Percentiles rank a stretch among this genome's conserved stretches.
phyloP scores from a whole-genome alignment of 2,113 vertebrate genomes.

The Tretioscincus oriximinensis region DNA sequence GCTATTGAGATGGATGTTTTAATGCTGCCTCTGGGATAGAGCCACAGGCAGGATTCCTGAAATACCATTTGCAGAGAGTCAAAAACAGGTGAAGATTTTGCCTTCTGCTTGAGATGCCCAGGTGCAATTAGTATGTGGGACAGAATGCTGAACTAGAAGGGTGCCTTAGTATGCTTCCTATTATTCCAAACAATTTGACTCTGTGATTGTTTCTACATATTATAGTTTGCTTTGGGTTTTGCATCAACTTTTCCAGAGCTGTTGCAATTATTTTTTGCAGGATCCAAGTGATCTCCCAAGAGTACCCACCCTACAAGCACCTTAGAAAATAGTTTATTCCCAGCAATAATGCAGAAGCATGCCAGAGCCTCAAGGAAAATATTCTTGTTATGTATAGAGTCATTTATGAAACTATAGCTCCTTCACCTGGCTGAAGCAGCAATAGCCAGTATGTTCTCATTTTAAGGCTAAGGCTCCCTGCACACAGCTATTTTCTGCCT shows the following conservation, averaged over 20 bases:
- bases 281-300: neutral
- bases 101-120: no score
- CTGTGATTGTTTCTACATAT: neutral
- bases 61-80: no score
- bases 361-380: slow-evolving; percentile 28
- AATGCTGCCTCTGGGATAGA: no score
- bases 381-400: slow-evolving; percentile 21
- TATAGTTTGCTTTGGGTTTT: neutral
- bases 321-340: neutral
- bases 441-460: slow-evolving; percentile 5
- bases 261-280: neutral
- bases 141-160: no score
- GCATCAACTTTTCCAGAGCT: neutral
- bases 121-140: no score
- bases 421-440: slow-evolving; percentile 62
- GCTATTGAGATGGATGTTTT: no score
- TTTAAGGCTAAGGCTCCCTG: slow-evolving; percentile 1
- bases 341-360: slow-evolving; percentile 35
- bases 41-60: no score
- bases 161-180: neutral
- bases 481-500: no score
- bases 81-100: no score
- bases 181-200: neutral
- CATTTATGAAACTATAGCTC: slow-evolving; percentile 61
- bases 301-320: neutral